Conservation (phyloP, 2,888 invertebrate genomes). For the Nomada flava region DNA sequence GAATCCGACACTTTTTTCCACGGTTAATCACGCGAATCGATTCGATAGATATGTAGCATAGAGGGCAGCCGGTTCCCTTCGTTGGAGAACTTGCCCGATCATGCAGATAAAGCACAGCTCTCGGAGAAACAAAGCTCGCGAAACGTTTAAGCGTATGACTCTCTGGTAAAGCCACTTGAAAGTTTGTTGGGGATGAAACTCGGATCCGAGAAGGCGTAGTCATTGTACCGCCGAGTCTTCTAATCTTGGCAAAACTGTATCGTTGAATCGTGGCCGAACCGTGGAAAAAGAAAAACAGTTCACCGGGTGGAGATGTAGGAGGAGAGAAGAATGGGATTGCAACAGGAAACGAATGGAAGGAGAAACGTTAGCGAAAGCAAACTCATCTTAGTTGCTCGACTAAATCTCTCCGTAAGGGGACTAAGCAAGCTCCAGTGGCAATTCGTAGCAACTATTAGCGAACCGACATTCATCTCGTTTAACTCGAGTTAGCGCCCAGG, state of each 20-base stretch:
- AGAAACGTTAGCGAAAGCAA: slow-evolving; percentile 41
- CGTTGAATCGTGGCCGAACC: neutral
- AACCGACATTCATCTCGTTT: slow-evolving; percentile 81
- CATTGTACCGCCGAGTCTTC: slow-evolving; percentile 46
- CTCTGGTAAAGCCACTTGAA: slow-evolving; percentile 30
- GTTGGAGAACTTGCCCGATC: neutral
- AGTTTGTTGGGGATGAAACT: slow-evolving; percentile 56
- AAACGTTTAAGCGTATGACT: slow-evolving; percentile 33
- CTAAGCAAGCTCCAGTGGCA: slow-evolving; percentile 69
- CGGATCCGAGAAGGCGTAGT: slow-evolving; percentile 55
- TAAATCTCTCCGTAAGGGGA: slow-evolving; percentile 69
- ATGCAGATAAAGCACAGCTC: slow-evolving; percentile 17
- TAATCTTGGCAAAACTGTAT: slow-evolving; percentile 61
- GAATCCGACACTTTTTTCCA: slow-evolving; percentile 28
- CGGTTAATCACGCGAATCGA: slow-evolving; percentile 35
- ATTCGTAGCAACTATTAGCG: slow-evolving; percentile 81
- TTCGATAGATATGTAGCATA: neutral
- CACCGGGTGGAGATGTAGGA: neutral
- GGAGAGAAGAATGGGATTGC: neutral
- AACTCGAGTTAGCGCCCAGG: slow-evolving; percentile 78
- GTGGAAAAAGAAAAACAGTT: slow-evolving; percentile 1
- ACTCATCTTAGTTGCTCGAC: slow-evolving; percentile 69
- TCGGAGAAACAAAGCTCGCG: slow-evolving; percentile 29
- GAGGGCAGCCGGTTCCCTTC: neutral
- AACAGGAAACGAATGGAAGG: neutral